Percentiles rank a stretch among this genome's conserved stretches.
phyloP scores from a whole-genome alignment of 2,797 vertebrate genomes.

The Sebastes nivosus region DNA sequence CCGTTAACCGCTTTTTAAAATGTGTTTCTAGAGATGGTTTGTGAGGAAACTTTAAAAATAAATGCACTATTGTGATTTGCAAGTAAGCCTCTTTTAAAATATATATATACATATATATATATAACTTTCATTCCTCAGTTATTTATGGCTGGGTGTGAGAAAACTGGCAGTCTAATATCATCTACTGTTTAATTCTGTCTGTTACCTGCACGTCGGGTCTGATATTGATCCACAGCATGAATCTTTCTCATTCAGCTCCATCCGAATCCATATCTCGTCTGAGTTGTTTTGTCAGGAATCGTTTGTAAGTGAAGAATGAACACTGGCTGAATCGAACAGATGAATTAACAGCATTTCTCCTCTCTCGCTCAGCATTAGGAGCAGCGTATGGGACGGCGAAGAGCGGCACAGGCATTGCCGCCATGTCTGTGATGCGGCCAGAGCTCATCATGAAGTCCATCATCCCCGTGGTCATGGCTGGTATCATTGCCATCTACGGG shows the following conservation, averaged over 20 bases:
- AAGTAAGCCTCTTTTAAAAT: no score
- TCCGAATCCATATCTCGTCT: not conserved
- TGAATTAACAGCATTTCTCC: not conserved
- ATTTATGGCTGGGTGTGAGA: not conserved
- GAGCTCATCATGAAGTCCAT: conserved; percentile 99
- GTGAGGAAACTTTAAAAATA: no score
- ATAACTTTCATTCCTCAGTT: not conserved
- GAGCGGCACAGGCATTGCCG: conserved; percentile 97
- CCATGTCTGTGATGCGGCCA: conserved; percentile 99
- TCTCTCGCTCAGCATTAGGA: conserved; percentile 87
- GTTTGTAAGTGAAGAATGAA: not conserved
- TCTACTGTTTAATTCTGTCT: not conserved
- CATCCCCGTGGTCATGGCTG: conserved; percentile 99
- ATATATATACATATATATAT: no score
- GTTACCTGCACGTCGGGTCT: not conserved
- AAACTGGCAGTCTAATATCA: not conserved
- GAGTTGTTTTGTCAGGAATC: not conserved
- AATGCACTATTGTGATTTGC: no score
- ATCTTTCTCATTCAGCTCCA: not conserved
- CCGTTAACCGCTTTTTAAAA: not conserved
- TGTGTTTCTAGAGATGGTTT: not conserved
- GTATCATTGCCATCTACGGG: conserved; percentile 99
- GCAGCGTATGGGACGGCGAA: conserved; percentile 98
- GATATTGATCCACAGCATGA: not conserved
- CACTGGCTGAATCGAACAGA: not conserved